These are phyloP conservation scores for Drosophila orosa DNA, from an alignment of 1,140 invertebrate genomes.

Conservation along the genomic window DNA sequence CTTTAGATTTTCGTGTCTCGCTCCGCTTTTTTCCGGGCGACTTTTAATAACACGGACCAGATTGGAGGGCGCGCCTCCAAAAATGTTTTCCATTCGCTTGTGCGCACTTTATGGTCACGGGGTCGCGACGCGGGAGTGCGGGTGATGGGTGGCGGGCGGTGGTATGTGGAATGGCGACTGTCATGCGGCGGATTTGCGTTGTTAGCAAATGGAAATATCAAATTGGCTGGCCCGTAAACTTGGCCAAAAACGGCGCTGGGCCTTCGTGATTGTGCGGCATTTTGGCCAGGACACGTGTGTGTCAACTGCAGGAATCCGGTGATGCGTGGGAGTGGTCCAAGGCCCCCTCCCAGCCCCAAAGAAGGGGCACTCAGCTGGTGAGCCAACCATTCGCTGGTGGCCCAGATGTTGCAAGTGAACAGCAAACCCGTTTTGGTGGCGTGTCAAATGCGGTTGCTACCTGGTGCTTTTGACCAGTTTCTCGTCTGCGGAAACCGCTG, in stretches of 20 bases:
- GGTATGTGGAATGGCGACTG: conserved; percentile 24
- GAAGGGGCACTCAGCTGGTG: conserved; percentile 26
- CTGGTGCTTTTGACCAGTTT: conserved; percentile 38
- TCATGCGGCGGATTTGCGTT: conserved; percentile 51
- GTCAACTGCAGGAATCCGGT: conserved; percentile 19
- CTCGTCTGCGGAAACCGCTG: conserved; percentile 1
- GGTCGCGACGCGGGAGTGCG: conserved; percentile 20
- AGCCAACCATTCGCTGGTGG: conserved; percentile 44
- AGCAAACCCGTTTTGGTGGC: conserved; percentile 67
- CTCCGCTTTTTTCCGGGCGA: conserved; percentile 12
- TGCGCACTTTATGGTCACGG: conserved; percentile 65
- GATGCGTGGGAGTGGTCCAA: conserved; percentile 31
- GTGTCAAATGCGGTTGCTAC: conserved; percentile 62
- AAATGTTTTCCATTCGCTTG: conserved; percentile 49
- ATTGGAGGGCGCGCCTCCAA: conserved; percentile 33
- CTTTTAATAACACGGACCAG: conserved; percentile 58
- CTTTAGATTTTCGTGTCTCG: conserved; percentile 23
- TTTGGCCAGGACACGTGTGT: conserved; percentile 48
- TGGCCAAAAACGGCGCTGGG: conserved; percentile 15
- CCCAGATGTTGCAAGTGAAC: conserved; percentile 67
- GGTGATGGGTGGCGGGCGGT: conserved; percentile 35
- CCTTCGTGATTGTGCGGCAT: conserved; percentile 48
- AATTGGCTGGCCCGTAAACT: conserved; percentile 26
- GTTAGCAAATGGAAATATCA: conserved; percentile 50
- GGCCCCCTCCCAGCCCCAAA: no score